Percentiles rank a stretch among this genome's conserved stretches.
Evolutionary conservation across 2,888 invertebrate genomes (phyloP).

Genomic region (Anthoptus insignis): DNA sequence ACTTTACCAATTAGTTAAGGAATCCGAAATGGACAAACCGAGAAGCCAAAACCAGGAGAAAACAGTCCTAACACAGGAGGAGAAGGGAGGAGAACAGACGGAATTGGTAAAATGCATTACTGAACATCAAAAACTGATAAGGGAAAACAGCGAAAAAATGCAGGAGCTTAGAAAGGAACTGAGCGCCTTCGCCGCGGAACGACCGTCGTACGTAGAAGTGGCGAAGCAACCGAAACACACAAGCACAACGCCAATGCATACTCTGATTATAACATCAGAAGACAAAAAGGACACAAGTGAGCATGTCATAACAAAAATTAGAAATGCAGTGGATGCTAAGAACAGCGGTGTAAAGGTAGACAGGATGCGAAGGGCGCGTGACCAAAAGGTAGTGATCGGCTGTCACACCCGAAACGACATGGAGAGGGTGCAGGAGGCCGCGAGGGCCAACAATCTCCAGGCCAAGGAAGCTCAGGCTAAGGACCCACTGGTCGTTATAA

Average conservation of each 20-base stretch:
- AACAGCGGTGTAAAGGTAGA: not conserved
- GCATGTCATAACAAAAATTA: not conserved
- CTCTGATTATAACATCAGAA: not conserved
- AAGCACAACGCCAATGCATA: slow-evolving; percentile 2
- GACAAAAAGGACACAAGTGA: not conserved
- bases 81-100: not conserved
- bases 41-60: no score
- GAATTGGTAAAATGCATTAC: no score
- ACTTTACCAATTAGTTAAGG: not conserved
- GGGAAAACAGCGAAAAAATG: no score
- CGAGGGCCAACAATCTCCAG: not conserved
- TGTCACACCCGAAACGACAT: not conserved
- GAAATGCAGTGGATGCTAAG: not conserved
- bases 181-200: no score
- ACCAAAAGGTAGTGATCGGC: not conserved
- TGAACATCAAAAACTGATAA: no score
- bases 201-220: not conserved
- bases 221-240: not conserved
- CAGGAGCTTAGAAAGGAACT: no score
- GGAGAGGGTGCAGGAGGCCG: not conserved
- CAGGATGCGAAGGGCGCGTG: not conserved
- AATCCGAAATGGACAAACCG: not conserved
- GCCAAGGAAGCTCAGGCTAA: not conserved
- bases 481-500: not conserved
- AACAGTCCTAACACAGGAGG: no score